phyloP scores from a whole-genome alignment of 2,113 vertebrate genomes.

The Pangasianodon hypophthalmus region DNA sequence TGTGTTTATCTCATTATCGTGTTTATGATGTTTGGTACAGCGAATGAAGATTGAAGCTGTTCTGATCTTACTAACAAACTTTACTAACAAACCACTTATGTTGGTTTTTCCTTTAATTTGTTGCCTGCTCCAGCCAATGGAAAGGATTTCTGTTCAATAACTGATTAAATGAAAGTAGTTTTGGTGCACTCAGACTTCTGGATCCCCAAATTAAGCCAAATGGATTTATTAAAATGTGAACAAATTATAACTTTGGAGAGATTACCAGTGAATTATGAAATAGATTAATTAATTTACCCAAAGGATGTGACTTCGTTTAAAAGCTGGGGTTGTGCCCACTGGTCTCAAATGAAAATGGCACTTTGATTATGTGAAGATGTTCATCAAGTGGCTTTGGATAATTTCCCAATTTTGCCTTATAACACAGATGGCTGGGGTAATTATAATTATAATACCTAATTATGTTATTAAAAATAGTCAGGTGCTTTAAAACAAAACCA shows the following conservation, averaged over 20 bases:
- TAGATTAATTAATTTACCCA: constrained; percentile 41
- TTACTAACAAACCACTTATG: neutral
- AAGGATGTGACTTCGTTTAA: constrained; percentile 31
- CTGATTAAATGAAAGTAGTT: neutral
- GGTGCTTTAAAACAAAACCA: constrained; percentile 20
- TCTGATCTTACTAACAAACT: neutral
- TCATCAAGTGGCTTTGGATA: constrained; percentile 18
- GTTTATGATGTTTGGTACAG: neutral
- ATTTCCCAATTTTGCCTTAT: neutral
- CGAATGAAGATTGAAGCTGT: neutral
- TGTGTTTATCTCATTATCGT: neutral
- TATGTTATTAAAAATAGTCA: constrained; percentile 28
- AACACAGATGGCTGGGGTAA: constrained; percentile 33
- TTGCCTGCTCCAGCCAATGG: neutral
- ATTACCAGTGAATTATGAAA: neutral
- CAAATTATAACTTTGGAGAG: neutral
- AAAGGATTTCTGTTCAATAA: neutral
- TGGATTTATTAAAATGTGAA: constrained; percentile 43
- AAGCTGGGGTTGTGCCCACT: constrained; percentile 18
- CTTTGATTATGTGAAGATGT: constrained; percentile 32
- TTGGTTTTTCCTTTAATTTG: neutral
- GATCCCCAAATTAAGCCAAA: constrained; percentile 42
- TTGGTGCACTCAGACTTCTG: neutral
- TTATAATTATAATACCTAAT: constrained; percentile 29
- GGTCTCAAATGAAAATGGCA: constrained; percentile 47